Conservation (phyloP, 2,888 invertebrate species). For the Sarcophaga rosellei region DNA sequence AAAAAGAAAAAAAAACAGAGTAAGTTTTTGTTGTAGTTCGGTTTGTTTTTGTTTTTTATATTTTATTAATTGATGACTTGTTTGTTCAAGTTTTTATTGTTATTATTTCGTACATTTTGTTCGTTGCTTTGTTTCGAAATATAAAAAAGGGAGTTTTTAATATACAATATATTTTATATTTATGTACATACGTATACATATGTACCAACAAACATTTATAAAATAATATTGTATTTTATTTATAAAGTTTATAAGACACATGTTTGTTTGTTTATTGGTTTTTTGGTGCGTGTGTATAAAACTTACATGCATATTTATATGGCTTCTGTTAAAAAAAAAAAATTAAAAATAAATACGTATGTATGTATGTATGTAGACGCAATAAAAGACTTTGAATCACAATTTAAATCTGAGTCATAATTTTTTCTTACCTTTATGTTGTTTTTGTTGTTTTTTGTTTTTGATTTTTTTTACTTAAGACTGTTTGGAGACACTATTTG, state of each 20-base stretch:
- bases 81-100: slow-evolving; percentile 56
- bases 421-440: slow-evolving; percentile 17
- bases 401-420: slow-evolving; percentile 48
- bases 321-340: too few relatives aligned
- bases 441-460: background rate
- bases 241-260: too few relatives aligned
- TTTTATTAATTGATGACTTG: slow-evolving; percentile 55
- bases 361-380: background rate
- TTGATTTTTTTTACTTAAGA: slow-evolving; percentile 22
- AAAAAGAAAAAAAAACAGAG: background rate
- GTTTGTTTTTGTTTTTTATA: too few relatives aligned
- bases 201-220: background rate
- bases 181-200: background rate
- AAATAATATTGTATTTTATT: background rate
- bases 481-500: slow-evolving; percentile 50
- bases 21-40: slow-evolving; percentile 32
- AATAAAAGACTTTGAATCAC: background rate
- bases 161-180: slow-evolving; percentile 17
- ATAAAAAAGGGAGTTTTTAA: slow-evolving; percentile 60
- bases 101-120: slow-evolving; percentile 2
- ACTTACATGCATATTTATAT: slow-evolving; percentile 53
- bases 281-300: background rate
- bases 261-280: too few relatives aligned
- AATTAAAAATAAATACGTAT: slow-evolving; percentile 52
- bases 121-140: slow-evolving; percentile 55